These are phyloP conservation scores for Leucophenga maculata DNA, from an alignment of 2,888 invertebrate genomes.

Conservation along the genomic window DNA sequence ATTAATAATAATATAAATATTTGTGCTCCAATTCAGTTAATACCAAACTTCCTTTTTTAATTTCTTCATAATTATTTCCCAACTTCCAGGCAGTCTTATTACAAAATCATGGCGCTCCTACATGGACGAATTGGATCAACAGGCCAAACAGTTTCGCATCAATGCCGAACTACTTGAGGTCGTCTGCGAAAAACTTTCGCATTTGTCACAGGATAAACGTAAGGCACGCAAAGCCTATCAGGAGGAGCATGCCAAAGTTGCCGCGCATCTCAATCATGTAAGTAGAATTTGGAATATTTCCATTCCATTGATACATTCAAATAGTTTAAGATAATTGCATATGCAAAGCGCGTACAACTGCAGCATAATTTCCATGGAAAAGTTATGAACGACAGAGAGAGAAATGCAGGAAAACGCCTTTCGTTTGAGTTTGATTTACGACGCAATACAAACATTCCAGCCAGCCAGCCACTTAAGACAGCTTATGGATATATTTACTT, in stretches of 20 bases:
- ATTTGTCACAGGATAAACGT: slow-evolving; percentile 89
- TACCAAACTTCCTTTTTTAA: slow-evolving; percentile 3
- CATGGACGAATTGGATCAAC: slow-evolving; percentile 91
- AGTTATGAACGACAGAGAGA: neutral
- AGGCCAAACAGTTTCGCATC: slow-evolving; percentile 84
- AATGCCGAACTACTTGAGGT: slow-evolving; percentile 90
- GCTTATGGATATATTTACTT: too few relatives aligned
- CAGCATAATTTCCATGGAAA: too few relatives aligned
- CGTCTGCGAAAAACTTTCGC: slow-evolving; percentile 85
- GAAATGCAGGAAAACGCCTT: neutral
- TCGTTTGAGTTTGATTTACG: slow-evolving; percentile 14
- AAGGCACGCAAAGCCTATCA: slow-evolving; percentile 89
- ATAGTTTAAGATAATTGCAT: neutral
- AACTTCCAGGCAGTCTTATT: slow-evolving; percentile 76
- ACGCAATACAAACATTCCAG: neutral
- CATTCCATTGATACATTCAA: neutral
- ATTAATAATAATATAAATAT: neutral
- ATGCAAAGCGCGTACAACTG: neutral
- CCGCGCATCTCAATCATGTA: slow-evolving; percentile 86
- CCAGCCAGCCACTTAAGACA: too few relatives aligned
- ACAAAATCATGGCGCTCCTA: slow-evolving; percentile 86
- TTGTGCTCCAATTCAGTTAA: neutral
- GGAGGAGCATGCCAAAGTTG: slow-evolving; percentile 89
- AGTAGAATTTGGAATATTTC: slow-evolving; percentile 65
- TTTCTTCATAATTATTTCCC: slow-evolving; percentile 24